A percentile compares a stretch with the other conserved stretches of the same genome.
Conservation (phyloP, 2,113 vertebrate genomes). For the Tetraodon nigroviridis region DNA sequence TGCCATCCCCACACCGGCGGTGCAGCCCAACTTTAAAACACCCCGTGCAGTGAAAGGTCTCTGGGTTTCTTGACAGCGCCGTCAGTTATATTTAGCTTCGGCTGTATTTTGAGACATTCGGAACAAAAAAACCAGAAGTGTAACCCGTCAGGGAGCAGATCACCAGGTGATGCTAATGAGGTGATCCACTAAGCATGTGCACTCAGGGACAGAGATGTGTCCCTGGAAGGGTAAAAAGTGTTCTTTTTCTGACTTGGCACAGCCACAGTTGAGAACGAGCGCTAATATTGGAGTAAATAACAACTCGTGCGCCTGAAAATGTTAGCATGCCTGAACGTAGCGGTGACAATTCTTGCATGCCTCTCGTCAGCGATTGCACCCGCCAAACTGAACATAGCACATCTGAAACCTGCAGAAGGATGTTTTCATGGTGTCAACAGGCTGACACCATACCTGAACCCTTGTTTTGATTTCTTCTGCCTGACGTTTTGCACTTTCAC, state of each 20-base stretch:
- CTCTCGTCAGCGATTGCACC: too few relatives aligned
- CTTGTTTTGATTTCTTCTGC: neutral
- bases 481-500: neutral
- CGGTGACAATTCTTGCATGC: neutral
- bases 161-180: conserved; percentile 68
- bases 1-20: conserved; percentile 46
- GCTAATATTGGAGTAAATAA: conserved; percentile 23
- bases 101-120: conserved; percentile 42
- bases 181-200: conserved; percentile 57
- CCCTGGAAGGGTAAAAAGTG: conserved; percentile 43
- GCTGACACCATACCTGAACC: too few relatives aligned
- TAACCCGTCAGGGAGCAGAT: conserved; percentile 60
- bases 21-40: conserved; percentile 43
- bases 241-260: conserved; percentile 30
- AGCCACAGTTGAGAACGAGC: conserved; percentile 22
- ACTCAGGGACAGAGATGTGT: conserved; percentile 50
- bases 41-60: conserved; percentile 6
- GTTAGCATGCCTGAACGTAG: conserved; percentile 1
- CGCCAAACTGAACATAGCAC: too few relatives aligned
- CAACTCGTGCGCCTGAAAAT: conserved; percentile 30
- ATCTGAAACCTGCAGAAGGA: too few relatives aligned
- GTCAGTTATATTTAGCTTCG: conserved; percentile 63
- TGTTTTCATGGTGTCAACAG: too few relatives aligned
- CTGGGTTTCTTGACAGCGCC: conserved; percentile 32
- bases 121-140: conserved; percentile 43